These are phyloP conservation scores for Saccopteryx bilineata DNA, from an alignment of 2,113 vertebrate species.

Conservation along the genomic window DNA sequence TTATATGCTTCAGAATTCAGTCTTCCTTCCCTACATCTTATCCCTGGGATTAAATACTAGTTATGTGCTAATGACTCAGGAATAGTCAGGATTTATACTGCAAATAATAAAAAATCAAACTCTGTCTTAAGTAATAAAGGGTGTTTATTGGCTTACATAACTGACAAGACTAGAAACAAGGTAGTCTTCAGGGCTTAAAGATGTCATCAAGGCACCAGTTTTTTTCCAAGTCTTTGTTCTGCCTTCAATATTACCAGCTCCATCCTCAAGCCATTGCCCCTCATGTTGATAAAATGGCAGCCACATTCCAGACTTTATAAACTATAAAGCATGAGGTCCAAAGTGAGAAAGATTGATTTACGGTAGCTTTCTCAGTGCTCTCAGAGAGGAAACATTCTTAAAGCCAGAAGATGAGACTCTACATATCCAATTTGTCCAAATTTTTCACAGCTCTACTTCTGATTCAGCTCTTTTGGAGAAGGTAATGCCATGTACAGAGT, in stretches of 20 bases:
- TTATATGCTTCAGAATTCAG: neutral
- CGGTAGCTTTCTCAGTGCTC: neutral
- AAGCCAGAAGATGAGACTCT: neutral
- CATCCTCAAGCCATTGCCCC: neutral
- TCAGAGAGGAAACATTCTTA: neutral
- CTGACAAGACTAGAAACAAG: slow-evolving; percentile 18
- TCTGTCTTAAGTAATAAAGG: neutral
- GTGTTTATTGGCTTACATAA: neutral
- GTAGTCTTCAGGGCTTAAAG: neutral
- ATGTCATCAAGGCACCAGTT: neutral
- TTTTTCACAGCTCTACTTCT: neutral
- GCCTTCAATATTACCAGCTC: neutral
- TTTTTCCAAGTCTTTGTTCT: neutral
- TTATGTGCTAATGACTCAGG: neutral
- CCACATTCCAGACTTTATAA: neutral
- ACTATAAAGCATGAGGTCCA: neutral
- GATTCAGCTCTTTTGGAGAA: neutral
- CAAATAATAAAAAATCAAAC: slow-evolving; percentile 7
- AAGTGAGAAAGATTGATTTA: neutral
- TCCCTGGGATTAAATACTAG: neutral
- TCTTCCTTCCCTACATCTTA: neutral
- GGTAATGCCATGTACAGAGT: neutral
- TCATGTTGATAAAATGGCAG: neutral
- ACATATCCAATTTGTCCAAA: neutral
- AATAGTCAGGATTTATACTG: neutral